Evolutionary conservation across 2,888 invertebrate genomes (phyloP).

Genomic region (Cheilosia grossa): DNA sequence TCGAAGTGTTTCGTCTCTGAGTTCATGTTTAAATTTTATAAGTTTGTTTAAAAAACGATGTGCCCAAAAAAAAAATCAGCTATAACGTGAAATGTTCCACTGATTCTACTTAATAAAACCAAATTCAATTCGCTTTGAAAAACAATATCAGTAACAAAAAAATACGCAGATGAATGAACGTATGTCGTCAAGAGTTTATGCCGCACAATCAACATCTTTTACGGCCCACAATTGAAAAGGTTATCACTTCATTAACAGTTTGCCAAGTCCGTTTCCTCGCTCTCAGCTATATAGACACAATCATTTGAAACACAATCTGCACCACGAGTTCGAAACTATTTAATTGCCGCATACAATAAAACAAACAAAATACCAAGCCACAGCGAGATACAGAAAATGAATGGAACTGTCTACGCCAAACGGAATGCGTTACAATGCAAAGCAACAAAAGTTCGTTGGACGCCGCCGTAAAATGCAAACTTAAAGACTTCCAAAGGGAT

Average conservation of each 20-base stretch:
- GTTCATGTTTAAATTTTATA: no score
- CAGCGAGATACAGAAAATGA: constrained; percentile 17
- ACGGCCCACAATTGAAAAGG: constrained; percentile 59
- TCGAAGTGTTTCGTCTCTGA: no score
- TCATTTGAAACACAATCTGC: constrained; percentile 48
- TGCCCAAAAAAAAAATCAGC: no score
- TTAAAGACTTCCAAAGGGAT: constrained; percentile 34
- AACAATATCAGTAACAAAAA: constrained; percentile 8
- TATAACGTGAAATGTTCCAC: not conserved
- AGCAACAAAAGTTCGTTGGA: constrained; percentile 45
- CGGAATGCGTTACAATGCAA: constrained; percentile 27
- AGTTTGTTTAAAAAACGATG: no score
- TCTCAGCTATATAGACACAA: constrained; percentile 22
- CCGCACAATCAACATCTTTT: constrained; percentile 52
- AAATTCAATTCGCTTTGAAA: constrained; percentile 12
- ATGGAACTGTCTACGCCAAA: constrained; percentile 19
- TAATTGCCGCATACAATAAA: constrained; percentile 31
- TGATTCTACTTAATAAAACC: not conserved
- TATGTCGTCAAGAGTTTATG: constrained; percentile 50
- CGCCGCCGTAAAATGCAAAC: constrained; percentile 49
- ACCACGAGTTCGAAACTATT: constrained; percentile 43
- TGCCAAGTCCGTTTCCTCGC: constrained; percentile 8
- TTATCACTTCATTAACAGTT: constrained; percentile 61
- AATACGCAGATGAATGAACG: constrained; percentile 31
- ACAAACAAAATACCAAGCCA: not conserved